Conservation (phyloP, 2,113 vertebrate genomes). For the Melanocharis versteri region DNA sequence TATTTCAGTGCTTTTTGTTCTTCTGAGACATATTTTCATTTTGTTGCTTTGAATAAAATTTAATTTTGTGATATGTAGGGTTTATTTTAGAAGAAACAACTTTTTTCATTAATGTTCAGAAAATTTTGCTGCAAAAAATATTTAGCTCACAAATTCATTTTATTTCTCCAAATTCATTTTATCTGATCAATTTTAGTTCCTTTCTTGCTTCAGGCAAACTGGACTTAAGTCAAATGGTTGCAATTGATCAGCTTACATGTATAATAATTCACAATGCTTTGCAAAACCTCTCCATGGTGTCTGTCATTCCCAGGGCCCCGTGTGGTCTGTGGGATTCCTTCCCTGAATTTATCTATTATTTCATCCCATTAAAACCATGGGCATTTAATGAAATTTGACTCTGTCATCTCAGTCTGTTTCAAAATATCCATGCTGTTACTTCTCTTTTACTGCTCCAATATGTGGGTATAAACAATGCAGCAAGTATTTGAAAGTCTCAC, state of each 20-base stretch:
- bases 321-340: neutral
- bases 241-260: neutral
- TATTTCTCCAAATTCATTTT: neutral
- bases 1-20: neutral
- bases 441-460: neutral
- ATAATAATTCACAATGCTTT: neutral
- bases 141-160: neutral
- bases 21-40: neutral
- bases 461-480: neutral
- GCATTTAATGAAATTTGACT: neutral
- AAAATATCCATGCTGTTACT: neutral
- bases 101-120: neutral
- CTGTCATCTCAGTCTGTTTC: neutral
- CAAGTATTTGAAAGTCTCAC: neutral
- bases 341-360: neutral
- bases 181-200: neutral
- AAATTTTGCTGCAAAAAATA: neutral
- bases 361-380: neutral
- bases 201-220: neutral
- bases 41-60: neutral
- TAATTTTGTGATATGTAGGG: neutral
- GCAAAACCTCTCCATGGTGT: neutral
- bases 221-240: neutral
- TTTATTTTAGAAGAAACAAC: neutral
- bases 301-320: neutral